Evolutionary conservation across 2,888 invertebrate genomes (phyloP), one percentile per base, ranked within the genome.

Genomic region (Exocentrus adspersus): DNA sequence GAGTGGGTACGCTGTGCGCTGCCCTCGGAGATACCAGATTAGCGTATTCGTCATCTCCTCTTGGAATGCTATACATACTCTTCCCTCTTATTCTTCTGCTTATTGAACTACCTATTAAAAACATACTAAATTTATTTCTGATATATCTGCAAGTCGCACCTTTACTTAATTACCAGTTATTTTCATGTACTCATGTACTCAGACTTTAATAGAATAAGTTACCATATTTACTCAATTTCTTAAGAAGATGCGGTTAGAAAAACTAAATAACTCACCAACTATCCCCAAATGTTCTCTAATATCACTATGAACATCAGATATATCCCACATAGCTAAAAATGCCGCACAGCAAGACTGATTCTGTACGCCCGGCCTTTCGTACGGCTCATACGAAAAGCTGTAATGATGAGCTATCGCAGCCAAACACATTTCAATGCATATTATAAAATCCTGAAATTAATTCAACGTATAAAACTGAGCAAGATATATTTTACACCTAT

Each of bases 371-470:
- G 78, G 70, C 43, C 74, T 90, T 75, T 92, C 87, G 79, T 89
- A 98, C 41, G 94, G 94, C 80, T 92, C 90, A 82, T 96, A 94
- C n/a, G 96, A 94, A 82, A 98, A 98, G 77, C 95, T 94, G 83
- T 93, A 97, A 81, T 95, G 95, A 82, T 98, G 97, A 0, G 96
- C 97, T 19, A 97, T 89, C 1, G 97, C 95, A 19, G 97, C 97
- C 75, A 97, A 81, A 80, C 97, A 97, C 98, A 98, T 98, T 86
- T 98, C 98, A 78, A 98, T 94, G 81, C 98, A 98, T 72, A 98
- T 96, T 60, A 95, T 84, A 83, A 98, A 97, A 84, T 98, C 94
- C 92, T 48, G n/a, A n/a, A n/a, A 97, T n/a, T 21, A 48, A 28
- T n/a, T 86, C 14, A 86, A 85, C 14, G 37, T 37, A 37, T 12